A percentile compares a stretch with the other conserved stretches of the same genome.
These are phyloP conservation scores for Hypocryptadius cinnamomeus DNA, from an alignment of 2,113 vertebrate species.

Conservation along the genomic window DNA sequence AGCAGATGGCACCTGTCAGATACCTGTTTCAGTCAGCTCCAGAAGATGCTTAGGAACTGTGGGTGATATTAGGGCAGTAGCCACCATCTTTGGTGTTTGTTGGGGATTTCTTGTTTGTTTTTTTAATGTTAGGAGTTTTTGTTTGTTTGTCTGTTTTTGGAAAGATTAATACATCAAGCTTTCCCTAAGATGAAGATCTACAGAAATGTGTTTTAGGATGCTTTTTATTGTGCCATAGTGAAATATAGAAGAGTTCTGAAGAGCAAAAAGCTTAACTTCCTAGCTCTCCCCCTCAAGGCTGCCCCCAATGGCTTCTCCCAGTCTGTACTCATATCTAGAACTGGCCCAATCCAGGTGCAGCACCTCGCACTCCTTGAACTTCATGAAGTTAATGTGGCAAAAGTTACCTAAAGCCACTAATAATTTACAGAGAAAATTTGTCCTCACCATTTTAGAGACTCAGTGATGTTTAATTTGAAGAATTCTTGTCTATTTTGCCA, in stretches of 20 bases:
- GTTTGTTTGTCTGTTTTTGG: background rate
- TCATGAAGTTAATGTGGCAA: background rate
- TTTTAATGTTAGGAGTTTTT: background rate
- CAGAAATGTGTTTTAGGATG: background rate
- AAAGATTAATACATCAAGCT: background rate
- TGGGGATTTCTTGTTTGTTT: background rate
- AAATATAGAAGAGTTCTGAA: background rate
- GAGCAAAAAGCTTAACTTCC: background rate
- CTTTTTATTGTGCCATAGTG: background rate
- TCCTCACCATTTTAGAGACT: background rate
- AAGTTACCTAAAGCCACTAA: background rate
- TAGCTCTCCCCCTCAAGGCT: background rate
- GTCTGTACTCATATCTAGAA: background rate
- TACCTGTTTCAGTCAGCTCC: background rate
- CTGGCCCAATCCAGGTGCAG: background rate
- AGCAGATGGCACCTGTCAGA: background rate
- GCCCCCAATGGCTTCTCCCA: background rate
- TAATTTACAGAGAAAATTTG: background rate
- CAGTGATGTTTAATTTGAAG: background rate
- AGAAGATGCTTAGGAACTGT: background rate
- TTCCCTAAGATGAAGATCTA: background rate
- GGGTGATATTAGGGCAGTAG: background rate
- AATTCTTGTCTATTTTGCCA: background rate
- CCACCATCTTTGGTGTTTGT: background rate
- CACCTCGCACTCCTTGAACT: background rate